Evolutionary conservation across 2,797 vertebrate species (phyloP), one percentile per base, ranked within the genome.

Genomic region (Vultur gryphus): DNA sequence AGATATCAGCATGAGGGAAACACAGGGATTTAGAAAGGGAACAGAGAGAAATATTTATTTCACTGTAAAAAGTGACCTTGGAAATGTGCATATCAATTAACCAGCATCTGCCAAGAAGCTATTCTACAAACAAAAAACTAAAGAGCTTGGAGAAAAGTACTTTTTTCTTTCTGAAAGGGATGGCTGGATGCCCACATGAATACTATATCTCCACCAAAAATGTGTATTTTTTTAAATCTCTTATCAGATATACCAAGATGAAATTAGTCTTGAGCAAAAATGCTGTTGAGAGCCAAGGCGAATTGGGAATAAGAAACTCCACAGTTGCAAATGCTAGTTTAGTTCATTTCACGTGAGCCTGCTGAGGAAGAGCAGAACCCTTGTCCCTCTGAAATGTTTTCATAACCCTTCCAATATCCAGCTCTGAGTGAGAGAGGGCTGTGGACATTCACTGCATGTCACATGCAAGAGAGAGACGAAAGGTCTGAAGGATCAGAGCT

Each of bases 1-100:
- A 90, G 61, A 79, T 93, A 93, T 65, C 37, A 93, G 67, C 41
- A 33, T 29, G 54, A 86, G 64, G 61, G 57, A 77, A 95, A 78
- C 20, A 11, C 7, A 35, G 44, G 49, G 61, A 87, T 92, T 91
- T 93, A 93, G 89, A 89, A 95, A 95, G 5, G 31, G 13, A 96
- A 72, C 33, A 73, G 46, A 91, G 55, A 87, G 62, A 87, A 93
- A 90, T 73, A 76, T 61, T 90, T 84, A 71, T 95, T 95, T 88
- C 13, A 37, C 84, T 92, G 13, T 92, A 70, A 90, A 95, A 97
- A 85, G 35, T 97, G 96, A 96, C 96, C 95, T 96, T 97, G 95
- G 66, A 97, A 97, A 95, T 84, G 83, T 96, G 92, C 91, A 93
- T 97, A 93, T 96, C 90, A 97, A 93, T 95, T 96, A 96, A 91